phyloP scores from a whole-genome alignment of 1,140 invertebrate species.

The Euglossa dilemma region DNA sequence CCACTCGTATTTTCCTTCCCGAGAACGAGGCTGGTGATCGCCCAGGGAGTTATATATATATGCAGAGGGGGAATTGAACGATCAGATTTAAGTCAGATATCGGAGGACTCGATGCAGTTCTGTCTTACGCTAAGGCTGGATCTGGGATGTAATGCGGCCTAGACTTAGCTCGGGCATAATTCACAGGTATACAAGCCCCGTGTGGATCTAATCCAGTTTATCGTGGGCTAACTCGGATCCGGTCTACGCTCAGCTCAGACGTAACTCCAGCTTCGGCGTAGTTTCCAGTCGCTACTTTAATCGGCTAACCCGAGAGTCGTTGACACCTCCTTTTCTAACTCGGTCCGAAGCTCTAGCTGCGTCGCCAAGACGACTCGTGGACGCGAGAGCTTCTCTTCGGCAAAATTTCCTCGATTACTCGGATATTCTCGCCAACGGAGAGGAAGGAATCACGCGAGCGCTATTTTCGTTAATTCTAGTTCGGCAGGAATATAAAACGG shows the following conservation, averaged over 20 bases:
- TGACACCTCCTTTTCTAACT: neutral
- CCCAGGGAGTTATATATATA: neutral
- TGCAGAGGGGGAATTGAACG: neutral
- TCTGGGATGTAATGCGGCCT: neutral
- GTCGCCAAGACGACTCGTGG: too few species aligned
- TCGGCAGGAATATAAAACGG: too few species aligned
- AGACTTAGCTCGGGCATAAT: slow-evolving; percentile 5
- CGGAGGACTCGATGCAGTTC: neutral
- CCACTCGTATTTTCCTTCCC: neutral
- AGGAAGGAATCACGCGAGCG: neutral
- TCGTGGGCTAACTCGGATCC: slow-evolving; percentile 4
- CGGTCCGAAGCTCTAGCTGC: too few species aligned
- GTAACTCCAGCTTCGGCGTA: neutral
- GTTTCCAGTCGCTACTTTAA: neutral
- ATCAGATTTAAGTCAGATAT: slow-evolving; percentile 20
- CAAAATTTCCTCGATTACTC: too few species aligned
- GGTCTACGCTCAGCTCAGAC: neutral
- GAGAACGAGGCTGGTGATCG: neutral
- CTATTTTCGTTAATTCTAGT: neutral
- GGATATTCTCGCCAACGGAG: neutral
- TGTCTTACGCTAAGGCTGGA: neutral
- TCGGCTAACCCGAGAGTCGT: neutral
- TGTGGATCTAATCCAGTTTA: slow-evolving; percentile 21
- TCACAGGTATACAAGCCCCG: neutral
- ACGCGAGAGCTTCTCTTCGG: too few species aligned